Evolutionary conservation across 2,113 vertebrate genomes (phyloP).

Genomic region (Misgurnus mizolepis): DNA sequence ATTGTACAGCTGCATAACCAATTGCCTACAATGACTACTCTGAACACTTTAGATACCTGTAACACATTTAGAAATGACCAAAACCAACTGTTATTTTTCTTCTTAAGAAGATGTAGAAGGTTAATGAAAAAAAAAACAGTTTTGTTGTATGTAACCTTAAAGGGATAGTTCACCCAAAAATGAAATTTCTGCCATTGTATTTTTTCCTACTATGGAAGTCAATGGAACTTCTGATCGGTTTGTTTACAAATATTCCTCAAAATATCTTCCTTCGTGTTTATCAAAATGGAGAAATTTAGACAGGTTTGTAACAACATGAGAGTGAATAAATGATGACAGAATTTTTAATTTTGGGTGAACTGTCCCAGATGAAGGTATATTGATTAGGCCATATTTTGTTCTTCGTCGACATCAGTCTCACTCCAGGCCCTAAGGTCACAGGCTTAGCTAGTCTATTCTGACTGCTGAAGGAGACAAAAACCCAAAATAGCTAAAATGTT

Average conservation of each 20-base stretch:
- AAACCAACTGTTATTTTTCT: not conserved
- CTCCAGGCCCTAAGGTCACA: conserved; percentile 16
- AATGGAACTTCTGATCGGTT: too few species aligned
- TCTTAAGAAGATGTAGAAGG: too few species aligned
- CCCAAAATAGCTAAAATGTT: not conserved
- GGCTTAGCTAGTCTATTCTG: conserved; percentile 8
- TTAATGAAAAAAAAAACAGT: not conserved
- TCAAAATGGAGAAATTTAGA: too few species aligned
- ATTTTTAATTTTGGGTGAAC: too few species aligned
- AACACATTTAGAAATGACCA: not conserved
- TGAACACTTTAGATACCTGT: not conserved
- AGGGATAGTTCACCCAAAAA: too few species aligned
- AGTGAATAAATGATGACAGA: too few species aligned
- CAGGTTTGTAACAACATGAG: too few species aligned
- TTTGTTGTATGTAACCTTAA: not conserved
- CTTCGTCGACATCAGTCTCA: not conserved
- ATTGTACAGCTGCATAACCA: not conserved
- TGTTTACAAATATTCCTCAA: too few species aligned
- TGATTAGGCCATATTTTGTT: conserved; percentile 24
- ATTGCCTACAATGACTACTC: not conserved
- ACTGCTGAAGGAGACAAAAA: not conserved
- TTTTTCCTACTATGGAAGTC: too few species aligned
- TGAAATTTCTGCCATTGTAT: too few species aligned
- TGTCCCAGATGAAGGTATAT: conserved; percentile 20
- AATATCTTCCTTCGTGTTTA: too few species aligned